A percentile compares a stretch with the other conserved stretches of the same genome.
Evolutionary conservation across 1,140 invertebrate species (phyloP).

Genomic region (Semibalanus balanoides): DNA sequence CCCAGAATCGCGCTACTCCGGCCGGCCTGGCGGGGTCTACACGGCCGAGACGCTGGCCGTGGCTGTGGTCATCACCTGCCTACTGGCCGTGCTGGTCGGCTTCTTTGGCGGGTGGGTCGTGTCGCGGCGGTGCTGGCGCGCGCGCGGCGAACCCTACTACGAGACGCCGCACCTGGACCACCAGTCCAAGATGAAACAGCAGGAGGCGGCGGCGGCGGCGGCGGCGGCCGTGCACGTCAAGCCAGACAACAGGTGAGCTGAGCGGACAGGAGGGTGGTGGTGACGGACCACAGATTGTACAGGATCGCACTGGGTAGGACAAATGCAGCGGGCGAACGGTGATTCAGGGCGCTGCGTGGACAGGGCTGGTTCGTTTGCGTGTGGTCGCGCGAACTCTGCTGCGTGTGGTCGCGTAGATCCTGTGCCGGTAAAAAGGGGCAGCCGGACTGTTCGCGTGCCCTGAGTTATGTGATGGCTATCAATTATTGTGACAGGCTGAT

Average conservation of each 20-base stretch:
- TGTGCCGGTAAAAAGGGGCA: no score
- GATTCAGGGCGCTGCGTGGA: no score
- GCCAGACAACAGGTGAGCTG: neutral
- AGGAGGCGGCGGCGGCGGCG: neutral
- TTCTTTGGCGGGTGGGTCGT: constrained; percentile 70
- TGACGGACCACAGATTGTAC: no score
- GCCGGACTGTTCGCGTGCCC: no score
- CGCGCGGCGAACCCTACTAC: constrained; percentile 38
- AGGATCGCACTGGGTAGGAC: no score
- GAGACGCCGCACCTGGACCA: constrained; percentile 25
- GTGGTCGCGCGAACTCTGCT: no score
- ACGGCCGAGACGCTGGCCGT: constrained; percentile 62
- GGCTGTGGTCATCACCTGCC: constrained; percentile 56
- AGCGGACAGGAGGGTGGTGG: no score
- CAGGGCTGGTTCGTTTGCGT: no score
- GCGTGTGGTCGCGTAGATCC: no score
- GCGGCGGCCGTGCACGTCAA: neutral
- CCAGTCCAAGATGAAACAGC: constrained; percentile 16
- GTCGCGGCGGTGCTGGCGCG: constrained; percentile 45
- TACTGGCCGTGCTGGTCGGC: constrained; percentile 61
- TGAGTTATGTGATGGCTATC: no score
- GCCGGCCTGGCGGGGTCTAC: constrained; percentile 38
- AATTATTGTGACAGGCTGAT: no score
- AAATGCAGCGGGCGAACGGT: no score
- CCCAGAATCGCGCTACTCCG: constrained; percentile 30